These are phyloP conservation scores for Tamias sibiricus DNA, from an alignment of 2,113 vertebrate genomes.

Conservation along the genomic window DNA sequence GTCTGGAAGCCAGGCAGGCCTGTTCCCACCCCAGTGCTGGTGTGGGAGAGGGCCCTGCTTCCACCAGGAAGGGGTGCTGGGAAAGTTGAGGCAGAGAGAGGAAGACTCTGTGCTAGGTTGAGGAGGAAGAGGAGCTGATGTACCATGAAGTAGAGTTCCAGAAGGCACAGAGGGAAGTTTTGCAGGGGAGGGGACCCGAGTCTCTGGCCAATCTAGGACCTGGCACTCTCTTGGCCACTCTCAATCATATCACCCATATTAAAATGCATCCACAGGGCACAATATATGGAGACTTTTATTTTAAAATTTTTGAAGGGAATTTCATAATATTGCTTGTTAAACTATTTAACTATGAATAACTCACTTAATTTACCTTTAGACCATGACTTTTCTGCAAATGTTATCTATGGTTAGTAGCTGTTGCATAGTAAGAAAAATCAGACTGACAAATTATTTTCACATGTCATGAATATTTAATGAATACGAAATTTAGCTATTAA, in stretches of 20 bases:
- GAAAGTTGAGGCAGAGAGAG: background rate
- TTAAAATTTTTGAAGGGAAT: background rate
- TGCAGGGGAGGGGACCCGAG: background rate
- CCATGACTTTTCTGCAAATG: background rate
- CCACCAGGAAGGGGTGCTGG: no score
- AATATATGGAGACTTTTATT: background rate
- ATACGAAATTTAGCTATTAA: background rate
- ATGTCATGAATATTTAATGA: background rate
- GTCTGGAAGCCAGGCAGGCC: background rate
- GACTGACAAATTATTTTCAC: background rate
- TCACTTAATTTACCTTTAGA: background rate
- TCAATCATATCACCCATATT: background rate
- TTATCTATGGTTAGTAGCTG: background rate
- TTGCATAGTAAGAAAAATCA: background rate
- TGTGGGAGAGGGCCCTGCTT: background rate
- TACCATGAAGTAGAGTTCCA: background rate
- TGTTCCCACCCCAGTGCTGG: background rate
- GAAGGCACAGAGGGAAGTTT: background rate
- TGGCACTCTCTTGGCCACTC: background rate
- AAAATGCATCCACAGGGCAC: background rate
- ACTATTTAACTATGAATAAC: background rate
- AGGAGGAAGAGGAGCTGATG: background rate
- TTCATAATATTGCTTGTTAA: background rate
- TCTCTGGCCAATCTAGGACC: background rate
- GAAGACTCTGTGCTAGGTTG: background rate